These are phyloP conservation scores for Ditula angustiorana DNA, from an alignment of 2,888 invertebrate species.

Conservation along the genomic window DNA sequence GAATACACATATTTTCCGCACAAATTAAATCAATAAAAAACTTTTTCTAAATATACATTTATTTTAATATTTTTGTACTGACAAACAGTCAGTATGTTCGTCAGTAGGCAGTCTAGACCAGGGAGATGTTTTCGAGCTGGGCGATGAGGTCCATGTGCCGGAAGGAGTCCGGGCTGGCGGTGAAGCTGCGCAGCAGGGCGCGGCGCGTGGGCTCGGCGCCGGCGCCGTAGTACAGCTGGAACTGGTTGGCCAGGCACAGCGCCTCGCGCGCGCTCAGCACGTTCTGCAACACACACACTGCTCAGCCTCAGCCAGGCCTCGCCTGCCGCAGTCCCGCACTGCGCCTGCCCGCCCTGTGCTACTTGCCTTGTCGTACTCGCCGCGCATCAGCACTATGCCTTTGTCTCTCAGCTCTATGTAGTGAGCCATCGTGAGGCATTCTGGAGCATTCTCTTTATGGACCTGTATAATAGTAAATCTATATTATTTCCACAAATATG, in stretches of 20 bases:
- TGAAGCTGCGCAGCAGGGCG: slow-evolving; percentile 89
- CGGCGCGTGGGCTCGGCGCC: slow-evolving; percentile 87
- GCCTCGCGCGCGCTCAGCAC: slow-evolving; percentile 91
- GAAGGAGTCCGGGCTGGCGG: slow-evolving; percentile 89
- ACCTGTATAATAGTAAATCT: slow-evolving; percentile 73
- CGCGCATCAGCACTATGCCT: slow-evolving; percentile 92
- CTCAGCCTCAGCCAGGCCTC: neutral
- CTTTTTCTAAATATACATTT: slow-evolving; percentile 41
- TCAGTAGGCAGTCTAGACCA: slow-evolving; percentile 50
- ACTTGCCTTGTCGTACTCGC: slow-evolving; percentile 90
- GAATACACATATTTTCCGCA: slow-evolving; percentile 72
- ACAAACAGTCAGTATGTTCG: neutral
- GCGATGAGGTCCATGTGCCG: slow-evolving; percentile 93
- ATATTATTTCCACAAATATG: no score
- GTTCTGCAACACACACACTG: slow-evolving; percentile 73
- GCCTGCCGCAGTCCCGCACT: neutral
- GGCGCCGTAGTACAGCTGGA: slow-evolving; percentile 93
- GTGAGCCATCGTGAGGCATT: slow-evolving; percentile 92
- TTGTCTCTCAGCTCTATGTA: slow-evolving; percentile 91
- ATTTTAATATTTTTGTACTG: neutral
- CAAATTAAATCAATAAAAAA: slow-evolving; percentile 59
- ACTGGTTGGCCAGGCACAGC: slow-evolving; percentile 93
- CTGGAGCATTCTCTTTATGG: slow-evolving; percentile 95
- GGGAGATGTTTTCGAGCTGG: slow-evolving; percentile 88
- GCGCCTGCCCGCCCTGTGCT: neutral